Evolutionary conservation across 2,113 vertebrate species (phyloP).

Genomic region (Trematomus loennbergii): DNA sequence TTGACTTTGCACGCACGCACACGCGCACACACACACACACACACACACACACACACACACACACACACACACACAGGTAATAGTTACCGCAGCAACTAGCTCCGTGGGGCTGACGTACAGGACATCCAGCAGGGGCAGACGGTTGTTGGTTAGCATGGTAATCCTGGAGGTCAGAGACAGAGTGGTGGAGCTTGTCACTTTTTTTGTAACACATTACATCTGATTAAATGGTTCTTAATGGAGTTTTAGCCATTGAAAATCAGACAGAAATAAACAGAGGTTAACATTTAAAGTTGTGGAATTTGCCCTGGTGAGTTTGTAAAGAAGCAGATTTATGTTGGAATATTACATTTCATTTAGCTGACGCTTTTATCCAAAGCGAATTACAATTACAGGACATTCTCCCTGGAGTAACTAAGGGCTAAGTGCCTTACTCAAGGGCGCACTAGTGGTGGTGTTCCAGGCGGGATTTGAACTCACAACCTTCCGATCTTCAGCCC

Average conservation of each 20-base stretch:
- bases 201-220: too few species aligned
- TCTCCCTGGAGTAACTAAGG: too few species aligned
- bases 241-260: neutral
- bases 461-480: too few species aligned
- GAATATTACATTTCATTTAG: too few species aligned
- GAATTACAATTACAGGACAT: too few species aligned
- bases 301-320: neutral
- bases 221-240: too few species aligned
- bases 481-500: too few species aligned
- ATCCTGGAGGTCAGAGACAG: slow-evolving; percentile 71
- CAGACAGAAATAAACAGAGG: neutral
- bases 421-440: too few species aligned
- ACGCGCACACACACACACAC: neutral
- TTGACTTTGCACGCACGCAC: neutral
- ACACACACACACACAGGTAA: neutral
- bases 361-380: too few species aligned
- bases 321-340: neutral
- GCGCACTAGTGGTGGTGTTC: too few species aligned
- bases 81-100: slow-evolving; percentile 81
- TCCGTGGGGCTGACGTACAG: slow-evolving; percentile 78
- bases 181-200: neutral
- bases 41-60: neutral
- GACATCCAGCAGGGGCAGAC: slow-evolving; percentile 76
- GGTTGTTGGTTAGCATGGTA: slow-evolving; percentile 79
- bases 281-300: neutral